phyloP scores from a whole-genome alignment of 2,797 vertebrate genomes.

The Borostomias antarcticus region DNA sequence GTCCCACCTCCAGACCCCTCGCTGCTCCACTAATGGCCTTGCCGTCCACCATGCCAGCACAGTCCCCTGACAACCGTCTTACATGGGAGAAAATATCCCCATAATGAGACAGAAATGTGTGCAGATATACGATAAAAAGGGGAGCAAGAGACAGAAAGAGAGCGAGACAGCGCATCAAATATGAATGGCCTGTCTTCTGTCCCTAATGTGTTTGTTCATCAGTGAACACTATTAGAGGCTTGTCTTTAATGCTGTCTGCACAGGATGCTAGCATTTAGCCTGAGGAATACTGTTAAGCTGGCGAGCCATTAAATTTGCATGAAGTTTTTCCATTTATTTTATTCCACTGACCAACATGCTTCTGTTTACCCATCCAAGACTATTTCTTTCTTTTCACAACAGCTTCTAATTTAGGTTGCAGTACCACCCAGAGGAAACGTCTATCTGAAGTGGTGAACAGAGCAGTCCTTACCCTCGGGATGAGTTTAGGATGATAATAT shows the following conservation, averaged over 20 bases:
- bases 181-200: slow-evolving; percentile 62
- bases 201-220: slow-evolving; percentile 78
- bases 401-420: no score
- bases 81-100: slow-evolving; percentile 33
- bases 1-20: slow-evolving; percentile 64
- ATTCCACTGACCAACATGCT: slow-evolving; percentile 16
- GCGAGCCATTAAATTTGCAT: slow-evolving; percentile 43
- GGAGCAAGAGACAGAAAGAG: slow-evolving; percentile 42
- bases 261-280: slow-evolving; percentile 53
- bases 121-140: slow-evolving; percentile 50
- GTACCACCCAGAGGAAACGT: no score
- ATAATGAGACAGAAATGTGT: slow-evolving; percentile 58
- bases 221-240: slow-evolving; percentile 56
- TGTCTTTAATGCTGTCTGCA: slow-evolving; percentile 25
- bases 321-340: slow-evolving; percentile 22
- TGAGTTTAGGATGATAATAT: no score
- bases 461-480: no score
- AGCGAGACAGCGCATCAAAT: slow-evolving; percentile 65
- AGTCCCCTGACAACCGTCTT: slow-evolving; percentile 45
- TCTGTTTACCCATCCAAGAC: not conserved
- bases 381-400: not conserved
- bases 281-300: slow-evolving; percentile 52
- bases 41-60: slow-evolving; percentile 51
- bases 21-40: slow-evolving; percentile 67
- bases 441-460: no score